These are phyloP conservation scores for Columba livia DNA, from an alignment of 2,113 vertebrate species.

Conservation along the genomic window DNA sequence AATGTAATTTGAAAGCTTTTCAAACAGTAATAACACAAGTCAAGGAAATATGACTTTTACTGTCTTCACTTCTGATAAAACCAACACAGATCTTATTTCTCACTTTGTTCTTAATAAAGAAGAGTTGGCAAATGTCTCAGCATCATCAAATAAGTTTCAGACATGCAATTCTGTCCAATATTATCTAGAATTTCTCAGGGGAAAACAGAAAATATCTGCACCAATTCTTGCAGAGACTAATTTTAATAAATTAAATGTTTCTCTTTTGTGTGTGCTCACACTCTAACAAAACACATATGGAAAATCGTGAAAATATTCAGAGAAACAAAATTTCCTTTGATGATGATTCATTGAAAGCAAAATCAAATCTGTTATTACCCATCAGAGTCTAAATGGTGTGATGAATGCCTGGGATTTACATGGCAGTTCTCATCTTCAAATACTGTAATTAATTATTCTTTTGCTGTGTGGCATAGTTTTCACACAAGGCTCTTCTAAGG, in stretches of 20 bases:
- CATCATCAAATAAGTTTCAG: neutral
- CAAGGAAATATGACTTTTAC: neutral
- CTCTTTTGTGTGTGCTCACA: neutral
- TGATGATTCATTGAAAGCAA: conserved; percentile 2
- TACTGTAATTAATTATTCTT: conserved; percentile 14
- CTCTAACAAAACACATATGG: neutral
- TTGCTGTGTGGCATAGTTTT: neutral
- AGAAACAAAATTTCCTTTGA: neutral
- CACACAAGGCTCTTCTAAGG: neutral
- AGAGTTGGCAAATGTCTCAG: neutral
- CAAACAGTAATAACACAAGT: neutral
- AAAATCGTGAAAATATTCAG: neutral
- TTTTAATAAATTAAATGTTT: neutral
- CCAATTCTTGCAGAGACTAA: neutral
- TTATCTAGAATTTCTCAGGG: neutral
- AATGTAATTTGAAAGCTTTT: neutral
- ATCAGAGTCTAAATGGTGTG: neutral
- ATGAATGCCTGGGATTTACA: neutral
- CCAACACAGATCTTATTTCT: neutral
- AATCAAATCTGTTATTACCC: conserved; percentile 21
- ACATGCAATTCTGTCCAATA: neutral
- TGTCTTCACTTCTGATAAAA: neutral
- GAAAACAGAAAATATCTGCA: neutral
- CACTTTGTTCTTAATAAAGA: neutral
- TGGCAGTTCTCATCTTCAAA: neutral